phyloP scores from a whole-genome alignment of 1,140 invertebrate genomes.

The Musca vetustissima region DNA sequence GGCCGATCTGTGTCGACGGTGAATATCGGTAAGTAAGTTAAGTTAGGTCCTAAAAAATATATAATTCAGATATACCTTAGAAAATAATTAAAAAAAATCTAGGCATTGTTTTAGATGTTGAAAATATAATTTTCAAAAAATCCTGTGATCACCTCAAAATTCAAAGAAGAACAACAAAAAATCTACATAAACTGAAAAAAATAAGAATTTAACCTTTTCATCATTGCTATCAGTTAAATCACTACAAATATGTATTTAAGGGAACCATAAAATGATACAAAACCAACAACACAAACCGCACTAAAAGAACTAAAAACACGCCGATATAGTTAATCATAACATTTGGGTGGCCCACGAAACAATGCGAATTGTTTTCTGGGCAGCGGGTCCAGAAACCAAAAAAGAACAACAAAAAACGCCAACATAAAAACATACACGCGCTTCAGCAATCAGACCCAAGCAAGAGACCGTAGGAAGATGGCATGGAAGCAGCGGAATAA shows the following conservation, averaged over 20 bases:
- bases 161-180: background rate
- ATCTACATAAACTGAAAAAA: background rate
- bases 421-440: background rate
- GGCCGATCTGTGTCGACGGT: too few relatives aligned
- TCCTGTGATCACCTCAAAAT: too few relatives aligned
- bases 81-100: too few relatives aligned
- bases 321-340: slow-evolving; percentile 47
- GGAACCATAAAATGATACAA: background rate
- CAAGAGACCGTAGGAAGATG: background rate
- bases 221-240: slow-evolving; percentile 20
- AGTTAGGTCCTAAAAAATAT: too few relatives aligned
- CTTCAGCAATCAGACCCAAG: background rate
- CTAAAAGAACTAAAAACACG: slow-evolving; percentile 3
- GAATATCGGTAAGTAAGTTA: too few relatives aligned
- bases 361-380: slow-evolving; percentile 25
- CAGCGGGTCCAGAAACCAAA: too few relatives aligned
- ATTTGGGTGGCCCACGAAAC: slow-evolving; percentile 45
- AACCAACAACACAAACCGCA: background rate
- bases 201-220: background rate
- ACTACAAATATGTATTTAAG: slow-evolving; percentile 18
- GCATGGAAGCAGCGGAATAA: too few relatives aligned
- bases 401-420: background rate
- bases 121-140: too few relatives aligned
- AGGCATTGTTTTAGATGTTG: too few relatives aligned
- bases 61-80: too few relatives aligned